These are phyloP conservation scores for Agrypnia vestita DNA, from an alignment of 1,140 invertebrate species.

Conservation along the genomic window DNA sequence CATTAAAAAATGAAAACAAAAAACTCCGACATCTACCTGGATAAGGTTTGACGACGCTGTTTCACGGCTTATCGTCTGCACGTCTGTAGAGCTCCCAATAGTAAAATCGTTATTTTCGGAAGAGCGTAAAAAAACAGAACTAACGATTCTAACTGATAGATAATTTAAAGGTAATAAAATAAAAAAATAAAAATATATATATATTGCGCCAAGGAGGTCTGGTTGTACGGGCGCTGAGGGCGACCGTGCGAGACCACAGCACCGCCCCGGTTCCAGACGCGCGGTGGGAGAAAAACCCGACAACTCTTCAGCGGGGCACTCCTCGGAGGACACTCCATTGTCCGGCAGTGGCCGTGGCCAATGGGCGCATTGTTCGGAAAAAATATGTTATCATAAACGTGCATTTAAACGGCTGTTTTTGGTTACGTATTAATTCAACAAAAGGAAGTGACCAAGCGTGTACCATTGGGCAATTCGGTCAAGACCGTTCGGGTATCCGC, in stretches of 20 bases:
- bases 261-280: not conserved
- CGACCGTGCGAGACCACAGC: not conserved
- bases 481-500: slow-evolving; percentile 7
- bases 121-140: too few species aligned
- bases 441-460: slow-evolving; percentile 12
- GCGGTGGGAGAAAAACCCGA: slow-evolving; percentile 1
- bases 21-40: too few species aligned
- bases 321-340: slow-evolving; percentile 24
- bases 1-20: not conserved
- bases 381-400: not conserved
- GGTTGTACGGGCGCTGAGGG: not conserved
- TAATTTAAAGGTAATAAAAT: not conserved
- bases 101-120: too few species aligned
- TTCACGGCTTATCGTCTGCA: too few species aligned
- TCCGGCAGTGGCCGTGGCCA: slow-evolving; percentile 6
- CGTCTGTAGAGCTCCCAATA: too few species aligned
- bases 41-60: too few species aligned
- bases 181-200: slow-evolving; percentile 9
- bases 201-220: not conserved
- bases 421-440: not conserved
- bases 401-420: not conserved
- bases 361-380: slow-evolving; percentile 13
- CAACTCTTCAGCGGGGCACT: not conserved
- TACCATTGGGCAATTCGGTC: slow-evolving; percentile 33
- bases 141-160: too few species aligned